Base-by-base conservation (phyloP, 2,888 invertebrate genomes). In the Euzophera pinguis region DNA sequence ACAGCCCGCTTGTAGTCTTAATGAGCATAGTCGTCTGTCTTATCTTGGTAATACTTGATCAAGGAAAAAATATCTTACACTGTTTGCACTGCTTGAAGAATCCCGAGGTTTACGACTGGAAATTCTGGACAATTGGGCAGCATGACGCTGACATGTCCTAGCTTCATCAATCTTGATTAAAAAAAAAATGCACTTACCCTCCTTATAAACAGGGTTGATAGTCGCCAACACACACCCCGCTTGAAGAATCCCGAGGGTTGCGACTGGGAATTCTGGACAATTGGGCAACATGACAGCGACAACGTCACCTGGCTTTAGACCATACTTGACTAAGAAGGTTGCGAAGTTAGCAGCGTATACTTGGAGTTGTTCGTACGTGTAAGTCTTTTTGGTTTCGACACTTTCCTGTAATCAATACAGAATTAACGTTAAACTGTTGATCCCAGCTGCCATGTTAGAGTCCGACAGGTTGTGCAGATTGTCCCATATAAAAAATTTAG, bases 171-270 rank as follows among this genome's bases (percentile, higher is more conserved):
- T 3, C 22, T 22, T n/a, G n/a, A n/a, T 35, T 35, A 35, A 8
- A 47, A 29, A 22, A 53, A 57, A 54, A 35, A 50, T 12, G 34
- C 52, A 65, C 84, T 84, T 69, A 92, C 92, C 84, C 61, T 92
- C 88, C 59, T 94, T 96, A 67, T 95, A 96, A 62, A 92, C 81
- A 17, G 95, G 95, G 84, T 96, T 96, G n/a, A 95, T 84, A 0
- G 95, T 93, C 0, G 95, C 95, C 14, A 94, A 85, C 6, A 92
- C 71, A 16, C 95, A 82, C 0, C 94, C 95, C 34, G 95, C 95
- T 66, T 94, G 93, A n/a, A 94, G 64, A 9, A 91, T 82, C 0
- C 95, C 96, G 51, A 95, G 79, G 0, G 92, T 81, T 0, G 92
- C 91, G 10, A 95, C 92, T 0, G 93, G 91, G 68, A 92, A 94